phyloP scores from a whole-genome alignment of 2,888 invertebrate genomes.

The Melanophora roralis region DNA sequence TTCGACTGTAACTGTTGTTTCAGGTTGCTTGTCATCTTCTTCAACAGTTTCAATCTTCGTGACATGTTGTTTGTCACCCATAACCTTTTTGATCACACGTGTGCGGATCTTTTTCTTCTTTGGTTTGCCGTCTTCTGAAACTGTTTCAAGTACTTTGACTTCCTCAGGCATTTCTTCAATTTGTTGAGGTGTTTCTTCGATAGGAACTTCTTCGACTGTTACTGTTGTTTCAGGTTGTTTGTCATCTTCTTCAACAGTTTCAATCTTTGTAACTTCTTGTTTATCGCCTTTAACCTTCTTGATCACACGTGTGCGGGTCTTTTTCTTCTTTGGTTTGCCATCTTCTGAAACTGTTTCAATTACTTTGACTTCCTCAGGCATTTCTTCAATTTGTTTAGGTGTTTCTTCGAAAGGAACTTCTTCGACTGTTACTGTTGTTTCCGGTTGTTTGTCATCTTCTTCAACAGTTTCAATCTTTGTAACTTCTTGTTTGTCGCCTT shows the following conservation, averaged over 20 bases:
- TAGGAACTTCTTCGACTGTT: conserved; percentile 71
- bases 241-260: conserved; percentile 73
- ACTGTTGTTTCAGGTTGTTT: conserved; percentile 68
- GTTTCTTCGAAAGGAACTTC: conserved; percentile 71
- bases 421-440: conserved; percentile 71
- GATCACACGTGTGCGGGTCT: conserved; percentile 65
- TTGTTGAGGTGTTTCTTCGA: conserved; percentile 39
- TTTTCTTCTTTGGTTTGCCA: conserved; percentile 62
- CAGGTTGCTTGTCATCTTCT: conserved; percentile 74
- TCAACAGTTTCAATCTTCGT: conserved; percentile 72
- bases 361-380: conserved; percentile 72
- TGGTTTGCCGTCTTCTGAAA: conserved; percentile 66
- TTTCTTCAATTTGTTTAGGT: conserved; percentile 67
- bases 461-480: conserved; percentile 72
- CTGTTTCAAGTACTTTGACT: conserved; percentile 64
- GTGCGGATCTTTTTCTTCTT: conserved; percentile 70
- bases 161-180: conserved; percentile 58
- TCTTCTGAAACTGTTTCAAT: conserved; percentile 71
- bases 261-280: conserved; percentile 73
- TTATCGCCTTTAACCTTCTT: conserved; percentile 65
- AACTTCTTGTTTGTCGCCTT: conserved; percentile 69
- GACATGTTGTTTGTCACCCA: conserved; percentile 75
- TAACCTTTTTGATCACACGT: conserved; percentile 69
- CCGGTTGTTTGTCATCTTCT: conserved; percentile 72
- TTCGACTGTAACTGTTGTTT: conserved; percentile 68